A percentile compares a stretch with the other conserved stretches of the same genome.
phyloP scores from a whole-genome alignment of 1,140 invertebrate species.

The Caerostris darwini region DNA sequence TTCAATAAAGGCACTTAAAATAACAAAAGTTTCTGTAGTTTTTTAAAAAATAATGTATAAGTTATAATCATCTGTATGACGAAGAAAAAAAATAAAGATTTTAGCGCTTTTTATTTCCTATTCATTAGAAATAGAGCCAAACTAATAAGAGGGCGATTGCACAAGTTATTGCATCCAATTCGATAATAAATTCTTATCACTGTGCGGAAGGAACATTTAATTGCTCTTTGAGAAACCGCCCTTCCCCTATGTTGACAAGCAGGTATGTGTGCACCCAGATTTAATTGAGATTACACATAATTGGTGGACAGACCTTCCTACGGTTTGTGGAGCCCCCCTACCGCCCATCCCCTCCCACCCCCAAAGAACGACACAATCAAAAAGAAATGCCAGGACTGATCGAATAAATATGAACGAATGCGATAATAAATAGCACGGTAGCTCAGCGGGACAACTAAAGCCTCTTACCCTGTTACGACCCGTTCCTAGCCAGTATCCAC shows the following conservation, averaged over 20 bases:
- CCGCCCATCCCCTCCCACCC: too few species aligned
- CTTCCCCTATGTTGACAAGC: not conserved
- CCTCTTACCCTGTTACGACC: slow-evolving; percentile 21
- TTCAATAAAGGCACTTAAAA: too few species aligned
- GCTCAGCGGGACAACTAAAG: slow-evolving; percentile 38
- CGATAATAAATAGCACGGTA: slow-evolving; percentile 56
- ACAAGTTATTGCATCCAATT: too few species aligned
- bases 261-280: not conserved
- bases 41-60: too few species aligned
- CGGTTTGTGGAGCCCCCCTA: too few species aligned
- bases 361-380: not conserved
- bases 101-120: too few species aligned
- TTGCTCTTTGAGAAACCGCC: not conserved
- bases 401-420: slow-evolving; percentile 43
- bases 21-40: too few species aligned
- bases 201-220: not conserved
- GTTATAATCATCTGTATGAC: too few species aligned
- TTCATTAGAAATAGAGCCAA: too few species aligned
- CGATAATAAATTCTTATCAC: too few species aligned
- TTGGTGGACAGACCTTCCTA: not conserved
- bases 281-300: not conserved
- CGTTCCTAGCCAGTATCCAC: not conserved
- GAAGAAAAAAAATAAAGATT: too few species aligned
- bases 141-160: too few species aligned
- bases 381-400: slow-evolving; percentile 32